Evolutionary conservation across 1,140 invertebrate species (phyloP).

Genomic region (Hyles vespertilio): DNA sequence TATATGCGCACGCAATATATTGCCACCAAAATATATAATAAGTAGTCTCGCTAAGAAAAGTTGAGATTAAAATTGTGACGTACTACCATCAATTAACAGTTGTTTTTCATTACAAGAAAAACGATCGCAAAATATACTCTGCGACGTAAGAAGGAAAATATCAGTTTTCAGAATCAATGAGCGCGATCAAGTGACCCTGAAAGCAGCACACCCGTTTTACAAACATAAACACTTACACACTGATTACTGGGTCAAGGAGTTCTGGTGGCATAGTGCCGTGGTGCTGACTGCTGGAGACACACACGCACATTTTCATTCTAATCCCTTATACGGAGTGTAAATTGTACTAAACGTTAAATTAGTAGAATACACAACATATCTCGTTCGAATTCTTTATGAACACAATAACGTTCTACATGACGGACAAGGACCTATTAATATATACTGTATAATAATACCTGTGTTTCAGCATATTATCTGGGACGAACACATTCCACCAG

Average conservation of each 20-base stretch:
- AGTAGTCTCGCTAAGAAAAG: too few species aligned
- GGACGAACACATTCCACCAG: conserved; percentile 91
- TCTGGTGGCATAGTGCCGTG: conserved; percentile 34
- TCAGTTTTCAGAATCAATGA: too few species aligned
- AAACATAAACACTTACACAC: conserved; percentile 47
- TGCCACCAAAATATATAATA: too few species aligned
- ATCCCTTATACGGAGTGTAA: conserved; percentile 32
- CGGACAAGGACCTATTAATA: too few species aligned
- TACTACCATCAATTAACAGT: too few species aligned
- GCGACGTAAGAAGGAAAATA: too few species aligned
- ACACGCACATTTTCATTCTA: conserved; percentile 30
- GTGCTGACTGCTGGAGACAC: conserved; percentile 27
- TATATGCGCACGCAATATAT: background rate
- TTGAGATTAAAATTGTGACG: too few species aligned
- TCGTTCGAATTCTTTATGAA: background rate
- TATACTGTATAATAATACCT: conserved; percentile 61
- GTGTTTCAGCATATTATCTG: conserved; percentile 80
- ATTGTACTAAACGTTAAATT: conserved; percentile 4
- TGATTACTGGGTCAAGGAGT: conserved; percentile 54
- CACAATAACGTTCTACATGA: too few species aligned
- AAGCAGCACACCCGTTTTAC: conserved; percentile 28
- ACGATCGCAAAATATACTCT: too few species aligned
- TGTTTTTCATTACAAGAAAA: too few species aligned
- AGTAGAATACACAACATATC: conserved; percentile 2
- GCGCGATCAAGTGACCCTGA: conserved; percentile 27